A percentile compares a stretch with the other conserved stretches of the same genome.
Evolutionary conservation across 2,888 invertebrate genomes (phyloP).

Genomic region (Erynnis tages): DNA sequence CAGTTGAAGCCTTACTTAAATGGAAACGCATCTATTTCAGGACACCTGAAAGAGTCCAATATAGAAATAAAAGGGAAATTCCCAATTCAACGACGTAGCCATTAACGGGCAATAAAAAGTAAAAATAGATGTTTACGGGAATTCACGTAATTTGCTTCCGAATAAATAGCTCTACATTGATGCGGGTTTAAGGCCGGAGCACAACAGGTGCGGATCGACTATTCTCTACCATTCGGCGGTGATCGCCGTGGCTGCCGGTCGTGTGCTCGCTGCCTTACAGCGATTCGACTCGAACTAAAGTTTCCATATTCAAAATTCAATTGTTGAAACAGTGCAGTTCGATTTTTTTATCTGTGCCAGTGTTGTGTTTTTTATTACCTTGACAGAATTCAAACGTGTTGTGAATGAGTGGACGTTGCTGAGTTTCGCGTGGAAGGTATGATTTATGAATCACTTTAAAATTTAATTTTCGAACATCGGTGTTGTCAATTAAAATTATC

Average conservation of each 20-base stretch:
- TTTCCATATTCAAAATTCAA: slow-evolving; percentile 26
- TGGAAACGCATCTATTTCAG: background rate
- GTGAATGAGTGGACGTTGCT: slow-evolving; percentile 11
- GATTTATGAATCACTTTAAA: background rate
- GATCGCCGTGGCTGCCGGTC: slow-evolving; percentile 52
- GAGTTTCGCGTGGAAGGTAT: slow-evolving; percentile 24
- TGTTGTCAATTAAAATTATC: too few relatives aligned
- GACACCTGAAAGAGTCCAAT: background rate
- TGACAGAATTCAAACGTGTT: slow-evolving; percentile 3
- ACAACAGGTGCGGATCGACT: slow-evolving; percentile 64
- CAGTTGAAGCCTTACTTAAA: background rate
- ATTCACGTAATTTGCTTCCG: background rate
- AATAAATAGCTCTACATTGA: too few relatives aligned
- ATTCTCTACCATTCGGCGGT: slow-evolving; percentile 50
- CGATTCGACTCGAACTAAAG: slow-evolving; percentile 32
- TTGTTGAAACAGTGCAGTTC: background rate
- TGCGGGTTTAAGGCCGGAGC: slow-evolving; percentile 14
- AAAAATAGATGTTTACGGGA: slow-evolving; percentile 1
- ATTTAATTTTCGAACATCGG: background rate
- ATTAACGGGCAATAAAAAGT: slow-evolving; percentile 1
- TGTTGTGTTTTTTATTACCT: slow-evolving; percentile 10
- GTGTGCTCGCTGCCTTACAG: slow-evolving; percentile 34
- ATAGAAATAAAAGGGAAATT: background rate
- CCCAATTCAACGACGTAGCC: background rate
- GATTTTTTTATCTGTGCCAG: slow-evolving; percentile 15